A percentile compares a stretch with the other conserved stretches of the same genome.
Conservation (phyloP, 37 sponge, comb jelly and placozoan genomes). For the Beroe ovata region DNA sequence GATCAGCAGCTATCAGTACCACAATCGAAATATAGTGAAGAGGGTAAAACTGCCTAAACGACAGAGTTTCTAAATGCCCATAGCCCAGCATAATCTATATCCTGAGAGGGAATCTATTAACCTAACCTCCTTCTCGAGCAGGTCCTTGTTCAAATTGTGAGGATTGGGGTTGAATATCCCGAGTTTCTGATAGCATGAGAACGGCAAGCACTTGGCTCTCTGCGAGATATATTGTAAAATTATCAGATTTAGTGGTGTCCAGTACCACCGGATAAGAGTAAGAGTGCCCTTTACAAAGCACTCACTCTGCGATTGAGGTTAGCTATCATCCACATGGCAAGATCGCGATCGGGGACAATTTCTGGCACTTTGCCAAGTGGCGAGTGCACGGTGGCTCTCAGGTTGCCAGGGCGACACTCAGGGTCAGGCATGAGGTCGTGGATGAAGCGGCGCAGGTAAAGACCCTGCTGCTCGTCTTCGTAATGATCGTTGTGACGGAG, state of each 20-base stretch:
- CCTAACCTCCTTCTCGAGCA: constrained; percentile 42
- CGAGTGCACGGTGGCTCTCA: neutral
- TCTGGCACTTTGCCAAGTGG: neutral
- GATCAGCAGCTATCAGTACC: too few species aligned
- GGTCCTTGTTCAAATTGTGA: constrained; percentile 3
- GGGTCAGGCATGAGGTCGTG: constrained; percentile 14
- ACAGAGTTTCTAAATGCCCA: too few species aligned
- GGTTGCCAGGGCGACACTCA: neutral
- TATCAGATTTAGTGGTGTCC: too few species aligned
- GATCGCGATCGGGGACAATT: neutral
- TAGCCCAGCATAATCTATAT: too few species aligned
- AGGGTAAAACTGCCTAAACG: too few species aligned
- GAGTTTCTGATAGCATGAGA: neutral
- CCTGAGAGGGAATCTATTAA: too few species aligned
- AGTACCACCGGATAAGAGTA: too few species aligned
- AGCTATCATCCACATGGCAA: neutral
- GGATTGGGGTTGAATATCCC: neutral
- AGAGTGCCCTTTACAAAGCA: too few species aligned
- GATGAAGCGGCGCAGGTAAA: neutral
- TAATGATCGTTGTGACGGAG: neutral
- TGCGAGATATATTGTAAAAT: too few species aligned
- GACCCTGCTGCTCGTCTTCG: neutral
- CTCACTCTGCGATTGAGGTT: neutral
- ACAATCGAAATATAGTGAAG: neutral
- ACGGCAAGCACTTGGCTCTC: neutral